These are phyloP conservation scores for Pyrrhia umbra DNA, from an alignment of 2,888 invertebrate genomes.

Conservation along the genomic window DNA sequence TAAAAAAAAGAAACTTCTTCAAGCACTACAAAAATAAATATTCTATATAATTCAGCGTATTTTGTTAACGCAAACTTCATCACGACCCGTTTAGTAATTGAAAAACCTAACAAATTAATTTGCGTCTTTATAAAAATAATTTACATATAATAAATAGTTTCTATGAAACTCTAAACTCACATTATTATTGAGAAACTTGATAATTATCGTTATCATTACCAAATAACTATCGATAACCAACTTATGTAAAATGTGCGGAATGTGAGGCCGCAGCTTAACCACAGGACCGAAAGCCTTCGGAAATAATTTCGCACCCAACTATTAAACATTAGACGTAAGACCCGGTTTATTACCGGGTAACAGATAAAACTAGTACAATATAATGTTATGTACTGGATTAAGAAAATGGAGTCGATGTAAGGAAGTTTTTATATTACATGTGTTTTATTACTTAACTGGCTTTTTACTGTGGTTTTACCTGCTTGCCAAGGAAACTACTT, in stretches of 20 bases:
- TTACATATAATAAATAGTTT: neutral
- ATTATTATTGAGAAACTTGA: neutral
- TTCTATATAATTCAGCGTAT: no score
- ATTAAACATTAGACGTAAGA: conserved; percentile 46
- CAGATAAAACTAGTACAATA: conserved; percentile 47
- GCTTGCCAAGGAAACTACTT: no score
- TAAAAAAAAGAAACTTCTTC: no score
- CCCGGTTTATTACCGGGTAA: conserved; percentile 30
- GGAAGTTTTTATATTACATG: conserved; percentile 5
- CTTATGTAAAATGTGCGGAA: neutral
- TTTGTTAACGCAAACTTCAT: no score
- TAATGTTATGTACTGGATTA: conserved; percentile 35
- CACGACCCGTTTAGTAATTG: no score
- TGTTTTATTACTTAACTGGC: neutral
- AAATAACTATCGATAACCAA: neutral
- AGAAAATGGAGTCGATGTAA: conserved; percentile 3
- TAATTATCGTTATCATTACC: neutral
- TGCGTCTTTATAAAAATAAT: no score
- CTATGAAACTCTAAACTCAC: neutral
- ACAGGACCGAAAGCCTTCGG: neutral
- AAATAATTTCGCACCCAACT: conserved; percentile 51
- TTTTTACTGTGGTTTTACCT: no score
- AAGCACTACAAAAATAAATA: no score
- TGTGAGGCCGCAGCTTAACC: conserved; percentile 22
- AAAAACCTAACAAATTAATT: no score